Evolutionary conservation across 2,113 vertebrate genomes (phyloP), one percentile per base, ranked within the genome.

Genomic region (Hemiprocne comata): DNA sequence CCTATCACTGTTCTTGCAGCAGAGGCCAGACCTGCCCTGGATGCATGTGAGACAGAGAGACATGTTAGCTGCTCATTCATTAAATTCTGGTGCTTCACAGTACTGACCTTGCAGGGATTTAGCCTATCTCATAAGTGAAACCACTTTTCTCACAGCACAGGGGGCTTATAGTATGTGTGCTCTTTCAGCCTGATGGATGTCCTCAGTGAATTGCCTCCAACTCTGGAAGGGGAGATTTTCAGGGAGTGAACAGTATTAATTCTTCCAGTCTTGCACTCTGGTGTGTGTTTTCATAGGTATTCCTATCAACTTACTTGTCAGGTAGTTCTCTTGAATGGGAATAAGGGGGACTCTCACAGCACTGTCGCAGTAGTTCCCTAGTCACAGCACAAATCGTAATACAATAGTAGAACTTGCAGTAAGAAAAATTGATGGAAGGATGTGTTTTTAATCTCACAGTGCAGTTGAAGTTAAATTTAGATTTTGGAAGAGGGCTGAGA

Each of bases 21-120:
- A 92, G 79, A 84, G 85, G 60, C 90, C 78, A 91, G 53, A 93
- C 38, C 76, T 92, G 90, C 93, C 90, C 64, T 90, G 69, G 44
- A 40, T 81, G 72, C 65, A 42, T 88, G 42, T 48, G 94, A 83
- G 70, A 57, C 16, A 83, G 54, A 72, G 73, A 65, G 60, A 85
- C 2, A 6, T n/a, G 24, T 66, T 83, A 84, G 65, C 60, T 90
- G 44, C 72, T 88, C 4, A 4, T 78, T 88, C 57, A 36, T 94
- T 90, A 67, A 58, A 61, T 46, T 46, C 69, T 84, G 69, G 10
- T 89, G 80, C 75, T 79, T 84, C 0, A 0, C 46, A 65, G 72
- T 42, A 57, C 34, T 83, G 79, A 86, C 71, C 38, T 93, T 84
- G 85, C 51, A 71, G 46, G 29, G 51, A 84, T 57, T 33, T 75